phyloP scores from a whole-genome alignment of 2,888 invertebrate species.

The Ceraclea dissimilis region DNA sequence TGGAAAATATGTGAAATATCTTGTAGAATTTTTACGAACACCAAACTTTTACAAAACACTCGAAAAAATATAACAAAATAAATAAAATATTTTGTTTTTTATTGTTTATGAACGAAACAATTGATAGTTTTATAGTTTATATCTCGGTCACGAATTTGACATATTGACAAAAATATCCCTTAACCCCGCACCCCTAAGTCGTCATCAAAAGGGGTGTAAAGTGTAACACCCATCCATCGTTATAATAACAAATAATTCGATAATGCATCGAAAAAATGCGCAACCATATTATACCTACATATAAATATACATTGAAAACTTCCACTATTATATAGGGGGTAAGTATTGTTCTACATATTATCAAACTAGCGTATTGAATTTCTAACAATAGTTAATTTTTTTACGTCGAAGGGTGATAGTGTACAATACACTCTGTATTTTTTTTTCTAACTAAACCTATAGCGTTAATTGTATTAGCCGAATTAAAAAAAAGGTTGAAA shows the following conservation, averaged over 20 bases:
- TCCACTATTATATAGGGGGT: not conserved
- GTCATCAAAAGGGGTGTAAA: constrained; percentile 18
- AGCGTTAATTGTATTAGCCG: not conserved
- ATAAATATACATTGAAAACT: not conserved
- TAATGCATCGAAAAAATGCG: constrained; percentile 25
- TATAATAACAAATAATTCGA: constrained; percentile 26
- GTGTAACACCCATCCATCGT: constrained; percentile 24
- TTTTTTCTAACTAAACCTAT: not conserved
- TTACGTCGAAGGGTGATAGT: not conserved
- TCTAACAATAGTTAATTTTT: not conserved
- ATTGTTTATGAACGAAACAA: no score
- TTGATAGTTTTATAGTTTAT: no score
- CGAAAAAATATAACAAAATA: no score
- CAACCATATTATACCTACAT: constrained; percentile 20
- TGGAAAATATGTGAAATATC: no score
- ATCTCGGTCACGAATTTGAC: no score
- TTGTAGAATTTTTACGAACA: no score
- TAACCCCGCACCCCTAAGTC: not conserved
- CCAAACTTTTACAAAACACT: no score
- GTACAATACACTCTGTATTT: not conserved
- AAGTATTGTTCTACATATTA: not conserved
- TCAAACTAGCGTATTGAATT: not conserved
- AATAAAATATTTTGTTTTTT: no score
- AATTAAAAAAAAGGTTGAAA: not conserved
- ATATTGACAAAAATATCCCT: not conserved